These are phyloP conservation scores for Hypanus sabinus DNA, from an alignment of 2,113 vertebrate genomes.

Conservation along the genomic window DNA sequence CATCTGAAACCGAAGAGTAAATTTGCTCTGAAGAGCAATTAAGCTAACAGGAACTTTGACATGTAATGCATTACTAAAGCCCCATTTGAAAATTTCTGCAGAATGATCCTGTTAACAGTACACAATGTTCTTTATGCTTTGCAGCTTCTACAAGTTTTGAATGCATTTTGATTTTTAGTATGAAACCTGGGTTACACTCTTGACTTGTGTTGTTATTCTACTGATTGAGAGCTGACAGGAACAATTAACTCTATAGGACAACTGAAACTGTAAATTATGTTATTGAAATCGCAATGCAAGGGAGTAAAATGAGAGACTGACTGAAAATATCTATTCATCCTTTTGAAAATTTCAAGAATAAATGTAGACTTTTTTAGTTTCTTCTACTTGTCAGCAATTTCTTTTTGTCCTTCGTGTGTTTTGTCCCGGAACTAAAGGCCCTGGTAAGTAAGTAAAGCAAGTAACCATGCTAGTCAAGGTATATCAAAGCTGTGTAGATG, in stretches of 20 bases:
- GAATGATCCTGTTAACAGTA: neutral
- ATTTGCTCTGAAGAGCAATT: neutral
- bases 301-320: neutral
- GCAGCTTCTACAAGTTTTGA: neutral
- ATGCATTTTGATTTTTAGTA: neutral
- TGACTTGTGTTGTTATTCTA: neutral
- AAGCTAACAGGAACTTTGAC: neutral
- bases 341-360: neutral
- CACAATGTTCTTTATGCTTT: neutral
- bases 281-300: neutral
- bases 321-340: neutral
- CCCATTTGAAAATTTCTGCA: neutral
- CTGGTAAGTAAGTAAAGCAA: no score
- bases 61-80: neutral
- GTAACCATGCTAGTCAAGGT: no score
- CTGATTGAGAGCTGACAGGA: neutral
- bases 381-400: neutral
- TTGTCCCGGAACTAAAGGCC: no score
- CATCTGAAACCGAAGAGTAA: neutral
- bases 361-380: neutral
- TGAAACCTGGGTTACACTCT: neutral
- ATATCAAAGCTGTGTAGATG: no score
- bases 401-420: neutral
- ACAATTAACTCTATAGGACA: constrained; percentile 12
- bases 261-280: neutral